phyloP scores from a whole-genome alignment of 1,140 invertebrate species.

The Zaprionus vittiger region DNA sequence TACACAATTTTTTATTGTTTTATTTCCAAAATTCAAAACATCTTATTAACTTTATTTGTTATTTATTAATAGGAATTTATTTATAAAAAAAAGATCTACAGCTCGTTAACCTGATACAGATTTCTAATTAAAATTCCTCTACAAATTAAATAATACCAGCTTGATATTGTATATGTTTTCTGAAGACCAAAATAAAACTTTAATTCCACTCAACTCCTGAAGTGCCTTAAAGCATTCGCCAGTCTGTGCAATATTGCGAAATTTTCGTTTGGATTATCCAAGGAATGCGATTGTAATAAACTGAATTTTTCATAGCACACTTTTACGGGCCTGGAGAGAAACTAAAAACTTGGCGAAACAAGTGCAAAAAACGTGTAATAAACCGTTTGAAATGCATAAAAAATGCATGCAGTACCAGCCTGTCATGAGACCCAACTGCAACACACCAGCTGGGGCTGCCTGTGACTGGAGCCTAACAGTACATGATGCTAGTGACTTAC shows the following conservation, averaged over 20 bases:
- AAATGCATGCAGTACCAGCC: slow-evolving; percentile 15
- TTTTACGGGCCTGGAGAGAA: not conserved
- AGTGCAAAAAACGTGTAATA: not conserved
- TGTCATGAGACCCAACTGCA: slow-evolving; percentile 2
- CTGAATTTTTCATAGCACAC: slow-evolving; percentile 25
- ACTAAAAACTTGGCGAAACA: not conserved
- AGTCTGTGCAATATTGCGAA: not conserved
- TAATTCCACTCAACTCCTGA: not conserved
- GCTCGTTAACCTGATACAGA: too few species aligned
- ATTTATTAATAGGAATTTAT: too few species aligned
- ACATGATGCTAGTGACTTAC: not conserved
- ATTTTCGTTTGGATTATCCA: not conserved
- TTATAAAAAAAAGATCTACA: too few species aligned
- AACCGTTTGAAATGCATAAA: slow-evolving; percentile 19
- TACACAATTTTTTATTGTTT: too few species aligned
- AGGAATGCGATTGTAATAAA: not conserved
- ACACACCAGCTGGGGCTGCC: slow-evolving; percentile 13
- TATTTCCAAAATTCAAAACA: too few species aligned
- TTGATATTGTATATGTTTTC: too few species aligned
- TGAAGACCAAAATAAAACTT: not conserved
- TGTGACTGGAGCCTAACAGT: not conserved
- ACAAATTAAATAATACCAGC: too few species aligned
- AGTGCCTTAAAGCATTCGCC: not conserved
- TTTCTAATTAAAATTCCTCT: too few species aligned
- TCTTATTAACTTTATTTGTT: too few species aligned